Percentiles rank a stretch among this genome's conserved stretches.
phyloP scores from a whole-genome alignment of 1,140 invertebrate species.

The Hycleus phaleratus region DNA sequence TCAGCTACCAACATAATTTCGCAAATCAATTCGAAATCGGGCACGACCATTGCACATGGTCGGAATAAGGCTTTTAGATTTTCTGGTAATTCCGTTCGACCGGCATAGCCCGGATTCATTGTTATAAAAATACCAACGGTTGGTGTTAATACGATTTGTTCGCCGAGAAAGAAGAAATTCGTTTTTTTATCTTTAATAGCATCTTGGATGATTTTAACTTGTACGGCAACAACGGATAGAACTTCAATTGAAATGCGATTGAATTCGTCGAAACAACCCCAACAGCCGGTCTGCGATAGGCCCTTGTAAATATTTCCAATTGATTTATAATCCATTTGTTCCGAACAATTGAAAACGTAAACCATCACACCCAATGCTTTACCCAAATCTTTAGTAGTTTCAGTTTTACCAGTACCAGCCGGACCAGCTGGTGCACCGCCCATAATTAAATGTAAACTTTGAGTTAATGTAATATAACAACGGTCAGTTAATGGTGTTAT shows the following conservation, averaged over 20 bases:
- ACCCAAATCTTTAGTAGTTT: conserved; percentile 90
- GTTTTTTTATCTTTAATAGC: conserved; percentile 74
- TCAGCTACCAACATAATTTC: conserved; percentile 93
- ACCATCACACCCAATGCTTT: conserved; percentile 88
- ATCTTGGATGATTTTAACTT: conserved; percentile 73
- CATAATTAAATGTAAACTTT: conserved; percentile 84
- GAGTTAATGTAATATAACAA: conserved; percentile 85
- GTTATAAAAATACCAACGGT: conserved; percentile 88
- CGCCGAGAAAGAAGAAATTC: conserved; percentile 77
- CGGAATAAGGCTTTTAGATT: conserved; percentile 64
- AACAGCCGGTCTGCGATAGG: conserved; percentile 84
- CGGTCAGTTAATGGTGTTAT: conserved; percentile 81
- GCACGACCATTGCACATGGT: conserved; percentile 92
- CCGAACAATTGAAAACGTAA: conserved; percentile 93
- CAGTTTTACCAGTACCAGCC: conserved; percentile 82
- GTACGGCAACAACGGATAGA: conserved; percentile 86
- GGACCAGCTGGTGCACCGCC: conserved; percentile 87
- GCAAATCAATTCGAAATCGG: conserved; percentile 87
- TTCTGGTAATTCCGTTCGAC: conserved; percentile 65
- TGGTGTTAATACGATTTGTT: conserved; percentile 64
- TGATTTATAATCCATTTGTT: conserved; percentile 94
- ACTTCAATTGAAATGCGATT: conserved; percentile 91
- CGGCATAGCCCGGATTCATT: conserved; percentile 89
- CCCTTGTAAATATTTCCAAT: conserved; percentile 89
- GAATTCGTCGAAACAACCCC: conserved; percentile 95